These are phyloP conservation scores for Drosophila cognata DNA, from an alignment of 2,888 invertebrate species.

Conservation along the genomic window DNA sequence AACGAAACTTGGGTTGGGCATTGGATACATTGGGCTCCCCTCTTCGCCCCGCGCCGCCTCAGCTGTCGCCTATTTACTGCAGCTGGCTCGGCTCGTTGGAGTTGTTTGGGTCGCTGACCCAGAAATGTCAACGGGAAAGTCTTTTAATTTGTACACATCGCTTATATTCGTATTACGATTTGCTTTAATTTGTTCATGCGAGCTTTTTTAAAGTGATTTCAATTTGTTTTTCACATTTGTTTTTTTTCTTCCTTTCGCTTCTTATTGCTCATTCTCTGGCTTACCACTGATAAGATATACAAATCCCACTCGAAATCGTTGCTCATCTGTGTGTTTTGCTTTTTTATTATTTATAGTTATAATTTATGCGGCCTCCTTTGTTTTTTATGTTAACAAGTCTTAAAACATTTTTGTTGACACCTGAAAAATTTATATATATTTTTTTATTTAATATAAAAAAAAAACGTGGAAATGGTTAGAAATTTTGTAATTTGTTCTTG, in stretches of 20 bases:
- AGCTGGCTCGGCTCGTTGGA: constrained; percentile 45
- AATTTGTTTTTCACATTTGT: constrained; percentile 20
- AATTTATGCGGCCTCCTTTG: background rate
- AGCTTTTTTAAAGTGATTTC: constrained; percentile 27
- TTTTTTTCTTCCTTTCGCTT: background rate
- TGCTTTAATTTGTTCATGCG: constrained; percentile 13
- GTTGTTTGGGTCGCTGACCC: constrained; percentile 83
- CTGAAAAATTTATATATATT: background rate
- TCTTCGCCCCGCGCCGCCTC: constrained; percentile 8
- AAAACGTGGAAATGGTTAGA: background rate
- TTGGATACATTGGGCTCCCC: constrained; percentile 16
- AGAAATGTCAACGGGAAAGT: constrained; percentile 84
- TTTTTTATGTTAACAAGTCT: background rate
- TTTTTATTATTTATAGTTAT: background rate
- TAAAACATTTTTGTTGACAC: background rate
- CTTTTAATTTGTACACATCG: constrained; percentile 64
- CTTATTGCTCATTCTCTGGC: background rate
- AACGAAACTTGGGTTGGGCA: constrained; percentile 54
- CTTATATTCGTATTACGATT: constrained; percentile 15
- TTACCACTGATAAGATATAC: background rate
- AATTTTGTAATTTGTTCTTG: background rate
- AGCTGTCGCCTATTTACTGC: constrained; percentile 9
- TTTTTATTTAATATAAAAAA: background rate
- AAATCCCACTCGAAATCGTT: background rate
- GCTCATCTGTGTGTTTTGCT: too few species aligned